phyloP scores from a whole-genome alignment of 2,797 vertebrate genomes.

The Siniperca scherzeri region DNA sequence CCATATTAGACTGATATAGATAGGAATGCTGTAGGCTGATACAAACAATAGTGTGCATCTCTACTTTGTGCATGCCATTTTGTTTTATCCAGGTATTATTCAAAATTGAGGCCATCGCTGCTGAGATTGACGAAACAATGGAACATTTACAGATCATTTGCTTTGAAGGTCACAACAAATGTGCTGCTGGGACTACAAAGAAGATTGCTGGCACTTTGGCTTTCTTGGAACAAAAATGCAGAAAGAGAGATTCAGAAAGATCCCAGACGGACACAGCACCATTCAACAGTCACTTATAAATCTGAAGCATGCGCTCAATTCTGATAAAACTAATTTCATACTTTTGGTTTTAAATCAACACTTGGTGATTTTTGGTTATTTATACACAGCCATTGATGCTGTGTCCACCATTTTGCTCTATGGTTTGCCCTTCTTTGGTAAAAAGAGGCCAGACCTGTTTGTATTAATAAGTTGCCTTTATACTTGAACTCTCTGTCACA shows the following conservation, averaged over 20 bases:
- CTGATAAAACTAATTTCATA: slow-evolving; percentile 1
- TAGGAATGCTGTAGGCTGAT: neutral
- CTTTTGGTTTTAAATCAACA: slow-evolving; percentile 21
- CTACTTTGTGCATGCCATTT: neutral
- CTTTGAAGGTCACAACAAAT: slow-evolving; percentile 37
- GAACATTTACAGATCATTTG: neutral
- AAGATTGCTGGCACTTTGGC: neutral
- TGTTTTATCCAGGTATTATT: neutral
- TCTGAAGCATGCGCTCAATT: slow-evolving; percentile 12
- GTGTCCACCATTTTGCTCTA: neutral
- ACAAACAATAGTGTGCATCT: neutral
- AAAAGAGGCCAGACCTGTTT: slow-evolving; percentile 3
- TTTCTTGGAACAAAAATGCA: slow-evolving; percentile 21
- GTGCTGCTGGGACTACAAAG: slow-evolving; percentile 15
- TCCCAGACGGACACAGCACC: slow-evolving; percentile 21
- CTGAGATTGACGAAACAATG: slow-evolving; percentile 15
- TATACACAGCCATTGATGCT: neutral
- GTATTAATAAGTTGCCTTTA: slow-evolving; percentile 15
- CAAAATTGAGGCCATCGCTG: neutral
- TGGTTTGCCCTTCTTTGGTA: slow-evolving; percentile 6
- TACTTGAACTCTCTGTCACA: neutral
- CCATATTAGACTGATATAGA: neutral
- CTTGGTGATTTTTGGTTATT: slow-evolving; percentile 9
- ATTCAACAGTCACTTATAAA: slow-evolving; percentile 24
- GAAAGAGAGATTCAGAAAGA: slow-evolving; percentile 1